Base-by-base conservation (phyloP, 2,888 invertebrate genomes). In the Miltochrista miniata region DNA sequence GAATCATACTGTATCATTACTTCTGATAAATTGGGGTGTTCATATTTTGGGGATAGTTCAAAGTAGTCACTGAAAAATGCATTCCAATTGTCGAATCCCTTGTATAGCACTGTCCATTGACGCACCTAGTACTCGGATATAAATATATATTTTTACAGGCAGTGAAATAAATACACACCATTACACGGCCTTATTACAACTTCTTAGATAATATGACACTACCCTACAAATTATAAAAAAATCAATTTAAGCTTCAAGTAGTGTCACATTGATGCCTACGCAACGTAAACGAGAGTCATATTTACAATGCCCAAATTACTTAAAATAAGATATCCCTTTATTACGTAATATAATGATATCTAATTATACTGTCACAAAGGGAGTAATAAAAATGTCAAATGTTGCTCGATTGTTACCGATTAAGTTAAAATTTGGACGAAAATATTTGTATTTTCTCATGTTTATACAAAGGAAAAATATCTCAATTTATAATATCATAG, bases 361-460 rank as follows among this genome's bases (percentile, higher is more conserved):
- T 79, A 72, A 81, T 74, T 61, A 74, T 81, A 84, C 79, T 79
- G 87, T 88, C 87, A 86, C 87, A 88, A 86, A 87, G 83, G 87
- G 87, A 87, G 85, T 86, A 83, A 81, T 79, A 65, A 78, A n/a
- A 79, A 81, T 83, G 79, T 84, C 80, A 81, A 76, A 84, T 77
- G 79, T 85, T 85, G 80, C 84, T 86, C 83, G 86, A 86, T 89
- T 86, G 90, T 90, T 90, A 90, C 90, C 87, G 84, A 81, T 79
- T 88, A 87, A 83, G 83, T 85, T 83, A 83, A 81, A 79, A 78
- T 80, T 82, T 79, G 83, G 84, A 82, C 83, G 82, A 75, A 85
- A 79, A 85, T 85, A 81, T 87, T 88, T 87, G 88, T 91, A 90
- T 91, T 90, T 91, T 90, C 83, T 87, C 90, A 90, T 83, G 82